These are phyloP conservation scores for Achlya flavicornis DNA, from an alignment of 2,888 invertebrate species.

Conservation along the genomic window DNA sequence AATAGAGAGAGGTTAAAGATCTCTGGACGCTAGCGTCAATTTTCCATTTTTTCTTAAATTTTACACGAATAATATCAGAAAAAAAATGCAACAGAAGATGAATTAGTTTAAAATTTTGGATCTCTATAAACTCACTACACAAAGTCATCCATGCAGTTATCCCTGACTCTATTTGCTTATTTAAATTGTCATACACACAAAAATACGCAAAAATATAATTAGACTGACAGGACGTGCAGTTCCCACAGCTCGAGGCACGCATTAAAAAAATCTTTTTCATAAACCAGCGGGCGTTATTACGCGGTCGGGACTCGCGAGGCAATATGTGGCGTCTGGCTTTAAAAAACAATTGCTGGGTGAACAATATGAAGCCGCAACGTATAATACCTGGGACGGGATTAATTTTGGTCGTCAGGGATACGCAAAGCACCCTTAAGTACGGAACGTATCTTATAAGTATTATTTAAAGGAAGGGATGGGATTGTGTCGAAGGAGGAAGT, in stretches of 20 bases:
- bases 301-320: slow-evolving; percentile 34
- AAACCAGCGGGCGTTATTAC: slow-evolving; percentile 40
- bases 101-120: too few relatives aligned
- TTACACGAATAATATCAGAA: too few relatives aligned
- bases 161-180: not conserved
- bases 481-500: not conserved
- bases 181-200: not conserved
- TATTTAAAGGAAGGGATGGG: not conserved
- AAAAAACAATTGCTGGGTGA: slow-evolving; percentile 42
- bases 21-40: too few relatives aligned
- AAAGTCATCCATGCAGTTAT: too few relatives aligned
- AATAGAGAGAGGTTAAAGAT: too few relatives aligned
- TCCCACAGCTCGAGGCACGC: slow-evolving; percentile 24
- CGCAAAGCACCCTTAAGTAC: slow-evolving; percentile 4
- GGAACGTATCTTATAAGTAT: slow-evolving; percentile 10
- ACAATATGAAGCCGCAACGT: slow-evolving; percentile 35
- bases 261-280: slow-evolving; percentile 36
- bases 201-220: not conserved
- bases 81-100: too few relatives aligned
- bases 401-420: slow-evolving; percentile 5
- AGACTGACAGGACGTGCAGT: slow-evolving; percentile 3
- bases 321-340: slow-evolving; percentile 43
- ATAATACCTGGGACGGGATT: slow-evolving; percentile 13
- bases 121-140: too few relatives aligned
- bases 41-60: too few relatives aligned